These are phyloP conservation scores for Balearica regulorum DNA, from an alignment of 2,797 vertebrate genomes.

Conservation along the genomic window DNA sequence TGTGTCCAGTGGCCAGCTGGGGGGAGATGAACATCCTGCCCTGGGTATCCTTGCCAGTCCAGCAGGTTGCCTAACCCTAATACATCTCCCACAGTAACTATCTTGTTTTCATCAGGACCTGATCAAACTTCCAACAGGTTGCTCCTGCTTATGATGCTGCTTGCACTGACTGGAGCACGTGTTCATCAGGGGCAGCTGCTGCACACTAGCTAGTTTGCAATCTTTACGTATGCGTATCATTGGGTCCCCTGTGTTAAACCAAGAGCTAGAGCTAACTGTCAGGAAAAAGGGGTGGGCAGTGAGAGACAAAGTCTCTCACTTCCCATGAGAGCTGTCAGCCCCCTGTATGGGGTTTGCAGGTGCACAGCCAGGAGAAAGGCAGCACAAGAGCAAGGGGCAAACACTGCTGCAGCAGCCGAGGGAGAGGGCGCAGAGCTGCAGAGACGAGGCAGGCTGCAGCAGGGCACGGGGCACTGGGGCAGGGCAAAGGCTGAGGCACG, in stretches of 20 bases:
- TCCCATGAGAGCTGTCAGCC: background rate
- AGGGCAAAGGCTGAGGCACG: background rate
- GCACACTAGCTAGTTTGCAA: background rate
- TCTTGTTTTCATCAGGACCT: background rate
- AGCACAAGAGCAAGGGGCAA: background rate
- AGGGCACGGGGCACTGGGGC: background rate
- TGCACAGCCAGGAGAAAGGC: background rate
- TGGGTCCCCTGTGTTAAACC: background rate
- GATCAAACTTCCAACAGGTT: background rate
- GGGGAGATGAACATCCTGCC: background rate
- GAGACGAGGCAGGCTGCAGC: background rate
- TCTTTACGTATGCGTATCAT: background rate
- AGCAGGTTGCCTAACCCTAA: background rate
- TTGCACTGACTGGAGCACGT: background rate
- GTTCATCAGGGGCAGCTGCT: background rate
- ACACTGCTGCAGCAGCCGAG: background rate
- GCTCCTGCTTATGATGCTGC: background rate
- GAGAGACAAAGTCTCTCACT: background rate
- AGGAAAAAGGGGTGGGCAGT: background rate
- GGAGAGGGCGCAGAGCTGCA: background rate
- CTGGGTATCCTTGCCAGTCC: background rate
- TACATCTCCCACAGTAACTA: background rate
- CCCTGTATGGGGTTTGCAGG: background rate
- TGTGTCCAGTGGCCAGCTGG: background rate
- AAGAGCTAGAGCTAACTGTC: background rate